Percentiles rank a stretch among this genome's conserved stretches.
These are phyloP conservation scores for Piliocolobus tephrosceles DNA, from an alignment of 2,113 vertebrate species.

Conservation along the genomic window DNA sequence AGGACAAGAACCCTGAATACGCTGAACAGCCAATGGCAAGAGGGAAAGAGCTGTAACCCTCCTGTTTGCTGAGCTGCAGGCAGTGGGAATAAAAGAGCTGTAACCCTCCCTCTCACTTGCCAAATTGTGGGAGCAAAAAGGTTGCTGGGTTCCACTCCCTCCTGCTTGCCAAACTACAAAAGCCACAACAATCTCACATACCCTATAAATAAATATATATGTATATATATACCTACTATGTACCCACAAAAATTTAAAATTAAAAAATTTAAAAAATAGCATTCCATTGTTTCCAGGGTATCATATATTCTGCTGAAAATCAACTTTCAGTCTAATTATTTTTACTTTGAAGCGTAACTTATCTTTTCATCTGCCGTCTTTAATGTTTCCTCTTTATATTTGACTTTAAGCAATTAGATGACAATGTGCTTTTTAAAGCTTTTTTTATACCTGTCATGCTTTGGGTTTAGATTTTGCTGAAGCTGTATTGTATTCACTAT, in stretches of 20 bases:
- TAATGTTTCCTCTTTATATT: constrained; percentile 9
- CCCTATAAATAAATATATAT: too few species aligned
- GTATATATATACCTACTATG: too few species aligned
- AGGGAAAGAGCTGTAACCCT: too few species aligned
- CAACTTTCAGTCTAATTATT: neutral
- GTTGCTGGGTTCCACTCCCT: too few species aligned
- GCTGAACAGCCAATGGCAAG: too few species aligned
- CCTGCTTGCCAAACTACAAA: too few species aligned
- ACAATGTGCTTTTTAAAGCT: neutral
- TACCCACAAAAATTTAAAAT: neutral
- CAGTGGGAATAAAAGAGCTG: too few species aligned
- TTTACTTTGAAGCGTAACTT: neutral
- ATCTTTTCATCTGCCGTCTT: neutral
- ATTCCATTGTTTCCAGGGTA: neutral
- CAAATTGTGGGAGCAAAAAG: too few species aligned
- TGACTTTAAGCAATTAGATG: neutral
- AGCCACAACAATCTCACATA: too few species aligned
- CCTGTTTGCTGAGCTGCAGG: too few species aligned
- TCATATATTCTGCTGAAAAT: constrained; percentile 11
- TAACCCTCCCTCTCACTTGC: too few species aligned
- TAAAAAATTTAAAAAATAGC: neutral
- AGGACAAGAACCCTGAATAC: too few species aligned
- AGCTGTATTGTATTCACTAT: neutral
- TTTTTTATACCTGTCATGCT: neutral
- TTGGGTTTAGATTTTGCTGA: neutral